Evolutionary conservation across 2,797 vertebrate genomes (phyloP).

Genomic region (Chaenodraco wilsoni): DNA sequence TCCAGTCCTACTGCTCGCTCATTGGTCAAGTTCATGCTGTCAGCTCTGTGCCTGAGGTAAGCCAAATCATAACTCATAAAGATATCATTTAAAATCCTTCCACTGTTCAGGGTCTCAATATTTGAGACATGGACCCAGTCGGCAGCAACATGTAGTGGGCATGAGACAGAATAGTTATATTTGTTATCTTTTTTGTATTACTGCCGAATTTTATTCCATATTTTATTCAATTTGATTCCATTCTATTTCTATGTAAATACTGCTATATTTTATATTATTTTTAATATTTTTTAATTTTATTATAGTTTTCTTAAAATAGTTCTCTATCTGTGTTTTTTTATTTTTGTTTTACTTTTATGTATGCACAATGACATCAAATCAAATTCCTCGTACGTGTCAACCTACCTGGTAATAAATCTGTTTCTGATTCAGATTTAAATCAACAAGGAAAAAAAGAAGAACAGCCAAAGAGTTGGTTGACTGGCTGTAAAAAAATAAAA

Average conservation of each 20-base stretch:
- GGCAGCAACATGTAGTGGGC: background rate
- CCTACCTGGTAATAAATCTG: no score
- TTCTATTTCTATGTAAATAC: no score
- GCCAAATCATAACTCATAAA: conserved; percentile 37
- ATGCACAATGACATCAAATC: no score
- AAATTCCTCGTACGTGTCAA: no score
- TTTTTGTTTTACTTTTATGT: no score
- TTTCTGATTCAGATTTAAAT: background rate
- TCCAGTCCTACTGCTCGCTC: conserved; percentile 99
- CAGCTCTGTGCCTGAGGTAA: conserved; percentile 96
- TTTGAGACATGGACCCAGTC: background rate
- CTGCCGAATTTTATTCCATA: no score
- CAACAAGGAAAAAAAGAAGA: background rate
- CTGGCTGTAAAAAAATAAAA: background rate
- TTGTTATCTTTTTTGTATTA: no score
- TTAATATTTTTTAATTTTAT: no score
- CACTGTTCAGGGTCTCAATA: background rate
- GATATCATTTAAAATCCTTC: background rate
- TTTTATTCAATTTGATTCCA: no score
- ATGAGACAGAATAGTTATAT: background rate
- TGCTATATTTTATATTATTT: no score
- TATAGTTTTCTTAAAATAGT: no score
- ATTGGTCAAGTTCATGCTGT: conserved; percentile 97
- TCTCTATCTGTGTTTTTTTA: no score
- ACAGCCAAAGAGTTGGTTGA: background rate